Base-by-base conservation (phyloP, 2,113 vertebrate genomes). In the Lampris megalopsis region DNA sequence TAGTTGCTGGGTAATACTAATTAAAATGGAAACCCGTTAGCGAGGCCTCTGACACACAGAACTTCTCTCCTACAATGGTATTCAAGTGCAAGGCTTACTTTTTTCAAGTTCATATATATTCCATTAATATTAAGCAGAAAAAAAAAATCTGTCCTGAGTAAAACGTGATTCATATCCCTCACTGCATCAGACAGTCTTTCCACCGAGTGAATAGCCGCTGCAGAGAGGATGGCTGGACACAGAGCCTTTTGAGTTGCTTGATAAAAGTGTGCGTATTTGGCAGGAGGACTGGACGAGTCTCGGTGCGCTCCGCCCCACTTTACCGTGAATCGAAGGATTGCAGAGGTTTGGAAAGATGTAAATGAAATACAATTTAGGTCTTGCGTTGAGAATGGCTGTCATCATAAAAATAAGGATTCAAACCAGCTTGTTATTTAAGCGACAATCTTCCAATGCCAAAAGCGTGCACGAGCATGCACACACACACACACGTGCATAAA, bases 261-360 rank as follows among this genome's bases (percentile, higher is more conserved):
- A 79, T 81, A 69, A 79, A 70, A 62, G 45, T 48, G 54, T 49
- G 71, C 72, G 72, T 76, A 7, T 45, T 45, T 45, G 43, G 43
- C 4, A 4, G 4, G 4, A 45, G 45, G 67, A 71, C 75, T 79
- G 43, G 7, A 45, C 42, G 49, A 52, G 9, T 52, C 5, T 52
- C 11, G 9, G 11, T 11, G 3, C 49, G 11, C 49, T 13, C 49
- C 49, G 11, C 49, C 11, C 9, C 3, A 13, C 56, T 6, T 52
- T 37, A 58, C 24, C 4, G 8, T 58, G 56, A 58, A 37, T 37
- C 2, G 56, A 6, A 6, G 56, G 56, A 58, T 58, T 58, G 37
- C 36, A 36, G 56, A 6, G 56, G 35, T 58, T 6, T 35, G 35
- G 56, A 37, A 37, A 37, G 24, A 24, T 58, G 56, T 37, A 58